These are phyloP conservation scores for Rhadina sibilatrix DNA, from an alignment of 2,113 vertebrate genomes.

Conservation along the genomic window DNA sequence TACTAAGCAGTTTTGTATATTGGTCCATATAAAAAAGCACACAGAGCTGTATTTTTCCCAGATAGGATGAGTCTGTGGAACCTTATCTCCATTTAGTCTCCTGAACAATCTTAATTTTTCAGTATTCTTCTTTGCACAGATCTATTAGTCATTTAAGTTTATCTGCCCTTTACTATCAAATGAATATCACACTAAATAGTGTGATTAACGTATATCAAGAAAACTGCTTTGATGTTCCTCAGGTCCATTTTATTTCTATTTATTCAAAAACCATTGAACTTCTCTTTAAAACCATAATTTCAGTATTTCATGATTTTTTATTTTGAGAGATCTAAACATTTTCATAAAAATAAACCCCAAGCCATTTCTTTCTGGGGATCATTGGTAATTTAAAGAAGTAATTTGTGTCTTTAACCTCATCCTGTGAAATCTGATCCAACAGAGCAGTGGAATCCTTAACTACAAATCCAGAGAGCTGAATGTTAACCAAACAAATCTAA, in stretches of 20 bases:
- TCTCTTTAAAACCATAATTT: neutral
- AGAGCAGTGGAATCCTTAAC: neutral
- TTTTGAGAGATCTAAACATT: neutral
- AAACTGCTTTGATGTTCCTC: neutral
- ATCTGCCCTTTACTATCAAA: neutral
- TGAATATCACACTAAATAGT: neutral
- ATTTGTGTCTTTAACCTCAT: slow-evolving; percentile 23
- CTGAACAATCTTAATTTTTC: neutral
- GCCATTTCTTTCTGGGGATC: neutral
- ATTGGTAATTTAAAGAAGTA: neutral
- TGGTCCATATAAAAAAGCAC: neutral
- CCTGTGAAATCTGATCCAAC: neutral
- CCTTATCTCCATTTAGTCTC: neutral
- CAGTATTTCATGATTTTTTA: neutral
- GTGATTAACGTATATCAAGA: neutral
- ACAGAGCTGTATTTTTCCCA: neutral
- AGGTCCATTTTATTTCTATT: neutral
- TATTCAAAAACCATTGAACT: neutral
- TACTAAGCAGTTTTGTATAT: neutral
- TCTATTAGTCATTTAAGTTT: neutral
- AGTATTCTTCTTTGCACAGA: neutral
- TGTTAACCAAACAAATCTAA: neutral
- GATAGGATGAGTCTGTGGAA: neutral
- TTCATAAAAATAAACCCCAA: neutral
- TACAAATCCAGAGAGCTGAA: slow-evolving; percentile 7